Base-by-base conservation (phyloP, 2,113 vertebrate genomes). In the Silurus meridionalis region DNA sequence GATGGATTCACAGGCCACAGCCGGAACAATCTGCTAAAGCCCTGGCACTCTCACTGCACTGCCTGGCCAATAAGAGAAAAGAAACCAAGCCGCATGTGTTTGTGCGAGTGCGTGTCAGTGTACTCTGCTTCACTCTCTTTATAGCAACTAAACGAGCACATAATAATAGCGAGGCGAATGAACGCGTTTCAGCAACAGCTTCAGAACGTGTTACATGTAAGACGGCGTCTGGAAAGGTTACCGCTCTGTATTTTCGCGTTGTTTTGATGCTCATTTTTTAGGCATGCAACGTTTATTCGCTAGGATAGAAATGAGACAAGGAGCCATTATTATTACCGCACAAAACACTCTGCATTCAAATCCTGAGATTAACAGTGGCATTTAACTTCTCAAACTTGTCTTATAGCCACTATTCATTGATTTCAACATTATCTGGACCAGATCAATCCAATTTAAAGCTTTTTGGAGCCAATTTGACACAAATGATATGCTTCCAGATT, bases 361-460 rank as follows among this genome's bases (percentile, higher is more conserved):
- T 86, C 92, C 93, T 87, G 92, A 94, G 94, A 95, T 93, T 88
- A 92, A 95, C 94, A 91, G 90, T 88, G 90, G 92, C 72, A 92
- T 90, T 93, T 93, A 89, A 91, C 87, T 88, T 89, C 90, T 82
- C 77, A 91, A 94, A 93, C 94, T 93, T 93, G 92, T 93, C 93
- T 93, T 92, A 89, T 90, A 93, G 93, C 91, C 92, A 91, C 93
- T 93, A 86, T 90, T 90, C 93, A 94, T 95, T 91, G 93, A 95
- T 95, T 94, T 93, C 92, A 89, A 91, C 92, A 93, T 94, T 93
- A 93, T 93, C 92, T 93, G 92, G 93, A 92, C 91, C 89, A 85
- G 81, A 94, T 94, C 93, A 94, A 95, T 95, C 92, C 91, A 94
- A 94, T 95, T 94, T 94, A 88, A 91, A 93, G 92, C 93, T 87